A percentile compares a stretch with the other conserved stretches of the same genome.
Conservation (phyloP, 2,113 vertebrate species). For the Haemorhous mexicanus region DNA sequence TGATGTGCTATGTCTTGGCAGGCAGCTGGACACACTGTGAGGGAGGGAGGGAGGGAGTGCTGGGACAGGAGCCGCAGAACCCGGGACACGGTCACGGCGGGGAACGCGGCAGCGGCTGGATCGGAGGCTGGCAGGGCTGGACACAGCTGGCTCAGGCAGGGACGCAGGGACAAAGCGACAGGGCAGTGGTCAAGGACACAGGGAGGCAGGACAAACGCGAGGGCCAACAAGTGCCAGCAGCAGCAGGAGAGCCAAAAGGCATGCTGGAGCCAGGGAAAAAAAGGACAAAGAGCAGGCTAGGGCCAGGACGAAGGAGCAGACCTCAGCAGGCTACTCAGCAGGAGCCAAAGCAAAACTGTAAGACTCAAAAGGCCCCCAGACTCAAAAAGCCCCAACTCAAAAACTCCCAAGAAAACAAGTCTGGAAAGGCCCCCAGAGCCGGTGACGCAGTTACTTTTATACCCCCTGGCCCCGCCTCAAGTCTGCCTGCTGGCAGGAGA, state of each 20-base stretch:
- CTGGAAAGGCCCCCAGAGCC: not conserved
- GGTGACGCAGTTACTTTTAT: not conserved
- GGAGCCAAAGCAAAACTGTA: not conserved
- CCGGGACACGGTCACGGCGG: fast-evolving
- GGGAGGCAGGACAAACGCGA: not conserved
- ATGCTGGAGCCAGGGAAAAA: not conserved
- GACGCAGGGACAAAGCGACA: fast-evolving
- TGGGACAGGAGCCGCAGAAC: not conserved
- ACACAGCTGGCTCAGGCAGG: not conserved
- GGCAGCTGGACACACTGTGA: too few species aligned
- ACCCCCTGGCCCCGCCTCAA: too few species aligned
- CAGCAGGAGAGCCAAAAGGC: not conserved
- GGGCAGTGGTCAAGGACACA: not conserved
- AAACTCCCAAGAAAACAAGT: too few species aligned
- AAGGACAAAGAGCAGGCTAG: not conserved
- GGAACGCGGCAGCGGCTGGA: fast-evolving
- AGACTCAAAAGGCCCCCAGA: not conserved
- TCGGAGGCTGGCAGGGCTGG: not conserved
- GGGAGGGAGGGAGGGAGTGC: too few species aligned
- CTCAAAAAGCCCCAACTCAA: too few species aligned
- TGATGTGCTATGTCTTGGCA: not conserved
- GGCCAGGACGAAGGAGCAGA: not conserved
- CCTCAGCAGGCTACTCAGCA: not conserved
- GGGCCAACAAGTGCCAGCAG: not conserved
- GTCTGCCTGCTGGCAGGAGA: not conserved